Evolutionary conservation across 2,888 invertebrate species (phyloP), one percentile per base, ranked within the genome.

Genomic region (Lithophane leautieri): DNA sequence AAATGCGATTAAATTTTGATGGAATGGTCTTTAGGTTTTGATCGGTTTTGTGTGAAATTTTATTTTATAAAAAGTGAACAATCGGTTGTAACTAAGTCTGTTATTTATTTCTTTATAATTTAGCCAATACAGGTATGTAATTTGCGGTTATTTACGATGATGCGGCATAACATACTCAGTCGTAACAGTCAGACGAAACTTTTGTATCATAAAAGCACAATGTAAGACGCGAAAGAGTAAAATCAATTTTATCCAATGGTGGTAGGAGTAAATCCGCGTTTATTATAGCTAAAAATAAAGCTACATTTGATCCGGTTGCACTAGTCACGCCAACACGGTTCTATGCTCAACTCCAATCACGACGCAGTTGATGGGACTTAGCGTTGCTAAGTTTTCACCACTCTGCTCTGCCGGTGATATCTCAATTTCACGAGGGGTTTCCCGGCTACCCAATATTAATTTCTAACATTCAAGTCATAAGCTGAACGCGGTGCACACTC

Each of bases 301-400:
- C 71, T 79, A 74, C 71, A 82, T 85, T 82, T 79, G 78, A 86
- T 86, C 81, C 81, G 75, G 75, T 78, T 87, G 84, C 67, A 79
- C 50, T 68, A 73, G 74, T 71, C 61, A 44, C 63, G 56, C 63
- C 81, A 83, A 81, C 83, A 84, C 71, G 66, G 81, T 85, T 44
- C 86, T 86, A 86, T 86, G 86, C 83, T 78, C 85, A 79, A 89
- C 89, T 91, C 86, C 91, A 93, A 92, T 93, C 92, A 90, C 83
- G 84, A 80, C 82, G 81, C 90, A 91, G 91, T 92, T 91, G 91
- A 92, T 92, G 89, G 91, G 93, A 93, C 94, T 95, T 95, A 95
- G 94, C 95, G 92, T 95, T 96, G 91, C 92, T 96, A 96, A 93
- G 96, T 94, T 95, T 96, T 96, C 96, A 92, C 91, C 90, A 92